These are phyloP conservation scores for Aix galericulata DNA, from an alignment of 2,113 vertebrate genomes.

Conservation along the genomic window DNA sequence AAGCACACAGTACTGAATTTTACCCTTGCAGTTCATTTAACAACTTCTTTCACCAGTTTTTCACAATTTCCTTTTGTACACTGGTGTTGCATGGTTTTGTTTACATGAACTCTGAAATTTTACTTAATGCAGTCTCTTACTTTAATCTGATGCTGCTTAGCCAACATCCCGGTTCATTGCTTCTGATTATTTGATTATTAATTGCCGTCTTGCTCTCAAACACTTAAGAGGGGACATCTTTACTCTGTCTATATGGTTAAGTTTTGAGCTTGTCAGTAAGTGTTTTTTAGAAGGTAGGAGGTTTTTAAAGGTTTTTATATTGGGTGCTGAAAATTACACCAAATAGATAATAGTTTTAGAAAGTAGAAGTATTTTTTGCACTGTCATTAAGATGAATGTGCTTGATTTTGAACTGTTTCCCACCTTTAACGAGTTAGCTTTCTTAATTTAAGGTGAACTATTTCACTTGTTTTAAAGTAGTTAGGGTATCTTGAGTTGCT, in stretches of 20 bases:
- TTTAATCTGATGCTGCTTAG: background rate
- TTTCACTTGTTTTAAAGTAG: background rate
- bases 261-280: background rate
- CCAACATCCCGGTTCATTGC: fast-evolving
- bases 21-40: background rate
- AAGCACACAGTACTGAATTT: background rate
- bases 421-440: background rate
- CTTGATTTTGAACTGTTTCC: background rate
- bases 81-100: fast-evolving
- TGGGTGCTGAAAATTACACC: background rate
- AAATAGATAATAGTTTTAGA: background rate
- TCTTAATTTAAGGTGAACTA: background rate
- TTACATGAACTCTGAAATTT: background rate
- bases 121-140: background rate
- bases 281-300: background rate
- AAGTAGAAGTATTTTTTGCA: background rate
- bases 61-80: background rate
- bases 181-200: background rate
- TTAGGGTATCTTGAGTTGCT: background rate
- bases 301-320: background rate
- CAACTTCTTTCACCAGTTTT: background rate
- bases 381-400: background rate
- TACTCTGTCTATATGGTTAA: background rate
- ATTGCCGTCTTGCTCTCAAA: background rate
- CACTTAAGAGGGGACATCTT: background rate